Evolutionary conservation across 2,888 invertebrate genomes (phyloP), one percentile per base, ranked within the genome.

Genomic region (Tachystola acroxantha): DNA sequence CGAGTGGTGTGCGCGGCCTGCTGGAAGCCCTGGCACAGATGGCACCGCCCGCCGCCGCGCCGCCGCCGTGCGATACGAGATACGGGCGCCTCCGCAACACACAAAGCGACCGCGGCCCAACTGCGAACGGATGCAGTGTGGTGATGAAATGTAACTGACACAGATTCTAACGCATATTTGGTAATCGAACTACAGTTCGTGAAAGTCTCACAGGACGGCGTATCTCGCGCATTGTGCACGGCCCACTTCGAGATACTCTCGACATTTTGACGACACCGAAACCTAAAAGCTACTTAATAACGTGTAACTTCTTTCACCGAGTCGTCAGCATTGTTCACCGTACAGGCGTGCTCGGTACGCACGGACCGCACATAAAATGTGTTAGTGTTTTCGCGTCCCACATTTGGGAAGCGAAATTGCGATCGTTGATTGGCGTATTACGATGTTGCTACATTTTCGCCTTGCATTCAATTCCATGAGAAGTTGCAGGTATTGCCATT

Each of bases 141-240:
- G 74, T 85, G 85, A 85, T 82, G 85, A 85, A 84, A 85, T 82
- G 85, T 85, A 84, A 84, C 79, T 82, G 85, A 84, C 85, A 85
- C 82, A 86, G 81, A 81, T 85, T 84, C 85, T 84, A 84, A 81
- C 79, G 76, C 73, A 76, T 74, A 81, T 86, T 86, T 85, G 82
- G 85, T 84, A 85, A 86, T 85, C 82, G 76, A 78, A 81, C 73
- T 73, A 72, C 76, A 73, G 72, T 69, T 72, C 81, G 84, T 82
- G 84, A 86, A 86, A 85, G 85, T 84, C 81, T 76, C 76, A 63
- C 77, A 80, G 79, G 82, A 79, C 79, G 70, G 77, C 46, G 73
- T 73, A 76, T 82, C 76, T 70, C 71, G 71, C 64, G 65, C 65
- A 77, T 78, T 78, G 77, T 80, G 67, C 64, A 62, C 69, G 80